Conservation (phyloP, 2,888 invertebrate genomes). For the Phortica okadai region DNA sequence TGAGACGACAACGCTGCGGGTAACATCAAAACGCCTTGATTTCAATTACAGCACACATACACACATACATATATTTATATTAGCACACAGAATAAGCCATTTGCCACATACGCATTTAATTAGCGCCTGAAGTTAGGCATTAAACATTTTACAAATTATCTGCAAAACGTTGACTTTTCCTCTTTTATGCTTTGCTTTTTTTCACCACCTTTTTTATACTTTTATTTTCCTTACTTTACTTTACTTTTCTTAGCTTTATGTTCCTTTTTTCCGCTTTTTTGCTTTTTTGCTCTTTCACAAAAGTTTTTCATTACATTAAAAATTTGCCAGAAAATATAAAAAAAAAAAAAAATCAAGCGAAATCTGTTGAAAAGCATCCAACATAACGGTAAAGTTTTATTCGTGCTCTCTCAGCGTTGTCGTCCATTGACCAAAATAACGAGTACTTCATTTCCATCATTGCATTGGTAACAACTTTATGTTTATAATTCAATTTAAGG, state of each 20-base stretch:
- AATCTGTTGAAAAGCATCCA: no score
- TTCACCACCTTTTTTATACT: not conserved
- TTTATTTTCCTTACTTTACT: not conserved
- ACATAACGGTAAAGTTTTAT: no score
- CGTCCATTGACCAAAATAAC: no score
- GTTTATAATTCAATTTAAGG: no score
- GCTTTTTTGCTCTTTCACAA: not conserved
- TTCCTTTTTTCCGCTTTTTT: not conserved
- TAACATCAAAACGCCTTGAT: not conserved
- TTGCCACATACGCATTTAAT: slow-evolving; percentile 14
- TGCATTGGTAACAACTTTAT: no score
- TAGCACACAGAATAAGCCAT: slow-evolving; percentile 7
- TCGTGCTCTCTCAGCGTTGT: no score
- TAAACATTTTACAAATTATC: not conserved
- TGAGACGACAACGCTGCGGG: not conserved
- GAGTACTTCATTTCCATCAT: no score
- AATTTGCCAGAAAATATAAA: no score
- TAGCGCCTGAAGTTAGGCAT: slow-evolving; percentile 28
- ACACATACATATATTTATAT: not conserved
- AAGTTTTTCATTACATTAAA: no score
- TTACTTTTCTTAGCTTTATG: not conserved
- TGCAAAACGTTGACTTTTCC: not conserved
- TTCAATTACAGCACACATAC: slow-evolving; percentile 16
- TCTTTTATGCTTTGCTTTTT: not conserved
- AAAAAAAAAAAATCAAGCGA: no score